Evolutionary conservation across 2,888 invertebrate genomes (phyloP).

Genomic region (Meandrusa payeni): DNA sequence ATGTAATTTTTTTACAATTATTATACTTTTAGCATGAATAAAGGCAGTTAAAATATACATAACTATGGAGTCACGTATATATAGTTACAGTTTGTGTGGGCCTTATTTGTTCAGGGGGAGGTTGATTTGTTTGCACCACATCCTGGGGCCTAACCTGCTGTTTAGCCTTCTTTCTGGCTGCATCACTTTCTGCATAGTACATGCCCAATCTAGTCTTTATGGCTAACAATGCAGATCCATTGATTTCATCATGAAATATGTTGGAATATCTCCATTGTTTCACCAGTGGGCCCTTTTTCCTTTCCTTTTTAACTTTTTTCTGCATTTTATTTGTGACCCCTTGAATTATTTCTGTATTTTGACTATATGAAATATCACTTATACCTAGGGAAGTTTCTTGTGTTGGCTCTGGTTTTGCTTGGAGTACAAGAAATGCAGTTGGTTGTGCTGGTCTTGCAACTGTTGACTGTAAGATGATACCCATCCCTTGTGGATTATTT

Average conservation of each 20-base stretch:
- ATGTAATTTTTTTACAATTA: slow-evolving; percentile 18
- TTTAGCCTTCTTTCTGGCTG: slow-evolving; percentile 71
- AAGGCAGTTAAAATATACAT: slow-evolving; percentile 14
- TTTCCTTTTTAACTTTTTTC: slow-evolving; percentile 65
- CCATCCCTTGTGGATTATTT: slow-evolving; percentile 67
- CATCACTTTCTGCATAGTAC: slow-evolving; percentile 77
- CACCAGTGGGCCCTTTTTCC: slow-evolving; percentile 68
- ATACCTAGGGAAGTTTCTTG: slow-evolving; percentile 53
- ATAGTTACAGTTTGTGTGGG: slow-evolving; percentile 69
- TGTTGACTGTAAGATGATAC: slow-evolving; percentile 64
- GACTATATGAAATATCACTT: slow-evolving; percentile 47
- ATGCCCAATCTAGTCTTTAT: slow-evolving; percentile 76
- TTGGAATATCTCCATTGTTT: slow-evolving; percentile 81
- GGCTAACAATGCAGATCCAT: slow-evolving; percentile 73
- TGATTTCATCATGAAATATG: slow-evolving; percentile 79
- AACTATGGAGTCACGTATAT: slow-evolving; percentile 44
- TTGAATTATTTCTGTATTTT: slow-evolving; percentile 40
- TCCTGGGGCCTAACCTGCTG: slow-evolving; percentile 57
- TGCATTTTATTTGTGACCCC: slow-evolving; percentile 38
- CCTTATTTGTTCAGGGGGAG: slow-evolving; percentile 46
- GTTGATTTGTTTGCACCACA: slow-evolving; percentile 43
- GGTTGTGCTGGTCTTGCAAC: slow-evolving; percentile 59
- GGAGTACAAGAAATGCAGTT: slow-evolving; percentile 66
- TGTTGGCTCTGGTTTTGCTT: slow-evolving; percentile 63
- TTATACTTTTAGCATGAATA: slow-evolving; percentile 18